These are phyloP conservation scores for Pseudomyrmex gracilis DNA, from an alignment of 1,140 invertebrate species.

Conservation along the genomic window DNA sequence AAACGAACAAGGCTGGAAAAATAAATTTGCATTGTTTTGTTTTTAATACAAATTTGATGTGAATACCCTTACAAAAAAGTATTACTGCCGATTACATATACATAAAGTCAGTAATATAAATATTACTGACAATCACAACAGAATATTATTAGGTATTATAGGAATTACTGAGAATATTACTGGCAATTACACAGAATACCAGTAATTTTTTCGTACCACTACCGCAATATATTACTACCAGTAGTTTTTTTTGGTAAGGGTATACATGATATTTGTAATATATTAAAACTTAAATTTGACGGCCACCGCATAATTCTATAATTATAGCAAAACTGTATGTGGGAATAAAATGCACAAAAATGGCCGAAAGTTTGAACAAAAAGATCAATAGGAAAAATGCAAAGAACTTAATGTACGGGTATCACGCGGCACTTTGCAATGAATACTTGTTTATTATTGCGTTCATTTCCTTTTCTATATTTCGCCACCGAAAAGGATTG, in stretches of 20 bases:
- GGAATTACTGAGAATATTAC: too few species aligned
- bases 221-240: too few species aligned
- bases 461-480: slow-evolving; percentile 89
- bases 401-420: slow-evolving; percentile 93
- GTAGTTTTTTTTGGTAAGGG: too few species aligned
- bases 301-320: slow-evolving; percentile 89
- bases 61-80: too few species aligned
- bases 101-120: too few species aligned
- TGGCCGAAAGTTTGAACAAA: slow-evolving; percentile 91
- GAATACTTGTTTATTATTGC: slow-evolving; percentile 90
- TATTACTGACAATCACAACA: too few species aligned
- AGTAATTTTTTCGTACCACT: too few species aligned
- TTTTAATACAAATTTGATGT: neutral
- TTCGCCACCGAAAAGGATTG: slow-evolving; percentile 94
- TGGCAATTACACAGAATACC: too few species aligned
- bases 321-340: slow-evolving; percentile 92
- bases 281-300: slow-evolving; percentile 91
- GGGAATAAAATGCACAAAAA: slow-evolving; percentile 94
- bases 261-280: slow-evolving; percentile 38
- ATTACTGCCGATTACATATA: too few species aligned
- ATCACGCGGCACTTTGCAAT: slow-evolving; percentile 93
- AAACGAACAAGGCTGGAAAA: slow-evolving; percentile 92
- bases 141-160: too few species aligned
- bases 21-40: slow-evolving; percentile 12
- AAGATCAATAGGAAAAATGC: slow-evolving; percentile 89